Base-by-base conservation (phyloP, 30 jellyfish, hydroid and myxozoan genomes). In the Kudoa iwatai region DNA sequence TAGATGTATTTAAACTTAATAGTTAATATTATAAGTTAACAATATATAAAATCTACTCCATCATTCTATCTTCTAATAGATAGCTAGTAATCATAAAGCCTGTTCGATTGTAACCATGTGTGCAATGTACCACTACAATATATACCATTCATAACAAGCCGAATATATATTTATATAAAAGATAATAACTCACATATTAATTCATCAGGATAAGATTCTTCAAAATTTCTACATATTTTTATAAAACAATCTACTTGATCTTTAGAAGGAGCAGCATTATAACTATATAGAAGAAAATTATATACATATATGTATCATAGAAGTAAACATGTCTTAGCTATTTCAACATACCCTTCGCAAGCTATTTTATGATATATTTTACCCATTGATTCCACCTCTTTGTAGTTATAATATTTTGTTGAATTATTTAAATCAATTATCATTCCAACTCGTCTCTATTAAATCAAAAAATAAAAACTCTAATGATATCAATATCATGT, bases 81-180 rank as follows among this genome's bases (percentile, higher is more conserved):
- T 52, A 68, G 6, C 83, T 42, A 39, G 34, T 45, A 14, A 68
- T 53, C 33, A 68, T 52, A 47, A 52, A 68, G 1, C 90, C 90
- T 12, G 90, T 53, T 31, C 90, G 39, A 43, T 68, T 68, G 57
- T 57, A 68, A 16, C 90, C 90, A 52, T 68, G 90, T 20, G 90
- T 68, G 34, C 90, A 68, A 40, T 68, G 90, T 6, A 59, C 85
- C 32, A n/a, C 47, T 38, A 4, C 12, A 4, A 14, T 7, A 38
- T 38, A 2, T 13, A 43, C 23, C 41, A 4, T 18, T 43, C 13
- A 18, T 3, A 17, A 16, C 20, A 13, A 38, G 7, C 9, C 47
- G 15, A 24, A 16, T 6, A 24, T 6, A 38, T 10, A 16, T 10
- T 9, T 13, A 16, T 7, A 7, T 38, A 38, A 13, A 10, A n/a